Conservation (phyloP, 2,797 vertebrate species). For the Leuciscus waleckii region DNA sequence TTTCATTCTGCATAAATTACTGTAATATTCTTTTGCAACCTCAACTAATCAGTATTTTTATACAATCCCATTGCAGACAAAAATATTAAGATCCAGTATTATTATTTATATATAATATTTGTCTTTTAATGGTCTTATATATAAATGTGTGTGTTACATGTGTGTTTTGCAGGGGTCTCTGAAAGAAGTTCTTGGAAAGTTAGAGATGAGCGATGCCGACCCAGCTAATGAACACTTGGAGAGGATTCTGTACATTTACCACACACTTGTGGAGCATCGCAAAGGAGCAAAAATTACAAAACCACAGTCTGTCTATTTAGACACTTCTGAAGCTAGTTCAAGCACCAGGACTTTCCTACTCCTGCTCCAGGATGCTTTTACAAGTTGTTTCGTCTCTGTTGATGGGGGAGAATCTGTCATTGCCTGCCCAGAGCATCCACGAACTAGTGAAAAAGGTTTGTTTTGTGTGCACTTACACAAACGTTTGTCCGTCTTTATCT, state of each 20-base stretch:
- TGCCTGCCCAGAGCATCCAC: slow-evolving; percentile 80
- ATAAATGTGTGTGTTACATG: too few relatives aligned
- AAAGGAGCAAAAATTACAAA: slow-evolving; percentile 87
- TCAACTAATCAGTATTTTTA: too few relatives aligned
- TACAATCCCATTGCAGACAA: too few relatives aligned
- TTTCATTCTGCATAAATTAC: too few relatives aligned
- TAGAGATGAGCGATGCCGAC: slow-evolving; percentile 64
- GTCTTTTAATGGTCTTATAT: not conserved
- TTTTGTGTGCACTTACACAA: not conserved
- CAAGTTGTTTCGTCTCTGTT: slow-evolving; percentile 86
- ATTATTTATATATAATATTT: too few relatives aligned
- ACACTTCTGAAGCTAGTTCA: slow-evolving; percentile 78
- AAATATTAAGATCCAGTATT: too few relatives aligned
- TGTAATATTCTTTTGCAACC: too few relatives aligned
- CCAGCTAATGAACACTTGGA: slow-evolving; percentile 84
- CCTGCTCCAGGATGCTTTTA: slow-evolving; percentile 84
- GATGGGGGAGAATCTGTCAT: slow-evolving; percentile 82
- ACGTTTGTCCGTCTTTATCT: not conserved
- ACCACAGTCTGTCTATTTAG: slow-evolving; percentile 84
- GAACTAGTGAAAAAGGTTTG: slow-evolving; percentile 86
- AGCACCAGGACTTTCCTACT: slow-evolving; percentile 71
- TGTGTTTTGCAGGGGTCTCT: slow-evolving; percentile 62
- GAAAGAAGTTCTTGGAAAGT: slow-evolving; percentile 73
- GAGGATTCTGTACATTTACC: slow-evolving; percentile 84
- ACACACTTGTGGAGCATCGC: slow-evolving; percentile 83